Evolutionary conservation across 2,113 vertebrate genomes (phyloP), one percentile per base, ranked within the genome.

Genomic region (Heterotilapia buettikoferi): DNA sequence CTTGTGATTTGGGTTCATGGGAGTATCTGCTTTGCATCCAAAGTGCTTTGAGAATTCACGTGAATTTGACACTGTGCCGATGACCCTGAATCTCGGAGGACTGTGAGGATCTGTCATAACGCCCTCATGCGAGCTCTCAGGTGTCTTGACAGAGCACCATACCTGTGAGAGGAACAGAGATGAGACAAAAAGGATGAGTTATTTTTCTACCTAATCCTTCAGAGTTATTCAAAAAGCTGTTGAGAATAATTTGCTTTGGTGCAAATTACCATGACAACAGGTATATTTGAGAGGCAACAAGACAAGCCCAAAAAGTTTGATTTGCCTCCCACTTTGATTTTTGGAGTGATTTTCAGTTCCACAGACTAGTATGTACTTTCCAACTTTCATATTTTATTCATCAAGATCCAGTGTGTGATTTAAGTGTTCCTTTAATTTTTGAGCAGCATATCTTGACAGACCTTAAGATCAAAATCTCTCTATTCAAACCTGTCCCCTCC

Each of bases 71-170:
- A 99, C 86, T 0, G 98, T 97, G 92, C 99, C 99, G 1, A 99
- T 98, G 96, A 99, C 98, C 1, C 99, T 95, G 90, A 97, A 99
- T 36, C 97, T 97, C 0, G 98, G 98, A 1, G 99, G 99, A 84
- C 99, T 99, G 96, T 99, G 99, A 0, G 98, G 97, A 71, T 99
- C 98, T 0, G 99, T 99, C 95, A 99, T 98, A 38, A 99, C 95
- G 2, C 98, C 98, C 91, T 99, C 98, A 0, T 99, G 98, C 0
- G 98, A 97, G 89, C 98, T 99, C 95, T 99, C 98, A 0, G 98
- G 97, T 0, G 99, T 99, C 87, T 98, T 97, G 80, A 99, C 97
- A 0, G 98, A 97, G 61, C 99, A 99, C 99, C 99, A 99, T 56
- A 99, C 98, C 99, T 99, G 94, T 38, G 79, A 16, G 21, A 0